Conservation (phyloP, 2,113 vertebrate genomes). For the Centropus bengalensis region DNA sequence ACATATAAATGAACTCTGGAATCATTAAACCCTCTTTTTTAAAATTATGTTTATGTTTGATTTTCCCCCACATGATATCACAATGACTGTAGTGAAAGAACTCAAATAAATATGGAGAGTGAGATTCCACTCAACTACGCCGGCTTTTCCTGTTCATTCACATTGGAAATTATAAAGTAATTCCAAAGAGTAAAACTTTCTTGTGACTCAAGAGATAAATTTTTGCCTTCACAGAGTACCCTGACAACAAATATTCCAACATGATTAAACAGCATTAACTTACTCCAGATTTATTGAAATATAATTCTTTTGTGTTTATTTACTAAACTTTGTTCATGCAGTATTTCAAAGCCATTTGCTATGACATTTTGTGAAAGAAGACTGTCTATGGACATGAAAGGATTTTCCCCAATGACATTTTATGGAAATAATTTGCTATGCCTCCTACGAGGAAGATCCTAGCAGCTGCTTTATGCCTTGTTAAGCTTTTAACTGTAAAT, state of each 20-base stretch:
- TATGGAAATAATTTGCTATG: background rate
- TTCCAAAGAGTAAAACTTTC: background rate
- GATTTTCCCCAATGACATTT: background rate
- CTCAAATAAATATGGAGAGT: rapidly evolving
- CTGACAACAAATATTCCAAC: background rate
- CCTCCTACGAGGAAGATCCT: background rate
- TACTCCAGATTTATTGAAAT: background rate
- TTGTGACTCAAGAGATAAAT: background rate
- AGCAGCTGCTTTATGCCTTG: background rate
- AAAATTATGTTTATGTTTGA: no score
- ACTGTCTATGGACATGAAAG: background rate
- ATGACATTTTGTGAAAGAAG: background rate
- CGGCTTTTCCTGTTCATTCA: background rate
- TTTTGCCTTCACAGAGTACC: background rate
- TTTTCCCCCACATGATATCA: rapidly evolving
- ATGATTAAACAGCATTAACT: background rate
- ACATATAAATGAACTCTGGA: background rate
- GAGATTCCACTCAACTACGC: background rate
- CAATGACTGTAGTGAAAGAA: background rate
- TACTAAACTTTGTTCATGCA: background rate
- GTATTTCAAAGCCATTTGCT: background rate
- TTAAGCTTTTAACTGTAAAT: background rate
- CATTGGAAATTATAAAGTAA: background rate
- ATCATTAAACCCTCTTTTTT: background rate
- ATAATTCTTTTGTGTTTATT: background rate